Base-by-base conservation (phyloP, 1,140 invertebrate genomes). In the Drosophila kikkawai region DNA sequence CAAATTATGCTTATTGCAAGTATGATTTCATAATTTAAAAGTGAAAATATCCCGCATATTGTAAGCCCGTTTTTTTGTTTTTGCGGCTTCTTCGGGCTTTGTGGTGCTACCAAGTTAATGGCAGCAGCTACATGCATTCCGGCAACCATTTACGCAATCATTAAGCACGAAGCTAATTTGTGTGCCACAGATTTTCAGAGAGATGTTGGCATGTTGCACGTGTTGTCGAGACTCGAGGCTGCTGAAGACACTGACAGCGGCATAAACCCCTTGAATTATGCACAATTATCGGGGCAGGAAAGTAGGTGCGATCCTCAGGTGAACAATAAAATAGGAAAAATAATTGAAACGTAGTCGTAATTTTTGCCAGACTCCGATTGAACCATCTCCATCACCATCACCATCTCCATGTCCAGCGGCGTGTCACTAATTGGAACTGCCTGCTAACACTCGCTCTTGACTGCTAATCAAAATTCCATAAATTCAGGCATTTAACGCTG, bases 311-410 rank as follows among this genome's bases (percentile, higher is more conserved):
- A 88, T 88, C 85, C 77, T 68, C 44, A 58, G 37, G 34, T 81
- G 39, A 58, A 67, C 81, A 63, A 85, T 90, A 90, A 90, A 90
- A 91, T 90, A 80, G 71, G 75, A 70, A 74, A 82, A 80, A 90
- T 90, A 85, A 90, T 85, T 90, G 82, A 90, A 85, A 90, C 90
- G 85, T 91, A 85, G 79, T 85, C 90, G 85, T 82, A 91, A 88
- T 91, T 90, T 88, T 65, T 71, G 73, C 65, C 74, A 80, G 44
- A 48, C 45, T 61, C 44, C 63, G 82, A 84, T 84, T 80, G 82
- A 86, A 87, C 78, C 80, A 68, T 87, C 61, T 61, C 13, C 37
- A 69, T 41, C 22, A 12, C 9, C 44, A 48, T 48, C 12, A 17
- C 37, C 61, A 55, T 19, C 12, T 11, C 15, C 36, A 51, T 42